phyloP scores from a whole-genome alignment of 2,888 invertebrate genomes.

The Actias luna region DNA sequence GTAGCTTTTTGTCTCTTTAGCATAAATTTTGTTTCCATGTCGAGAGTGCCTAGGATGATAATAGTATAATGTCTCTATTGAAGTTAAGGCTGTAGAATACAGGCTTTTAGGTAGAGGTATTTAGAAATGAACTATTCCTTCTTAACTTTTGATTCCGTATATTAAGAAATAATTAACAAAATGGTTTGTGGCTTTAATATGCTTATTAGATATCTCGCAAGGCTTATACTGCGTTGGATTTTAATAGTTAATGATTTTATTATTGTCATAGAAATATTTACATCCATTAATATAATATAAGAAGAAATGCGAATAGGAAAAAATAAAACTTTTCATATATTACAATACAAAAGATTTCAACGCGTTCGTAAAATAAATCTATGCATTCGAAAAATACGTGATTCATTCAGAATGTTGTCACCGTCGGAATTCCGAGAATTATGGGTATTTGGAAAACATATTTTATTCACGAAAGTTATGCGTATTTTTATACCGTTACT shows the following conservation, averaged over 20 bases:
- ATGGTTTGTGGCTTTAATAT: too few relatives aligned
- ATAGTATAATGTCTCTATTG: background rate
- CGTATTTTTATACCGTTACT: background rate
- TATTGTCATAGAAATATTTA: background rate
- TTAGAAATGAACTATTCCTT: too few relatives aligned
- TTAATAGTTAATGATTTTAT: background rate
- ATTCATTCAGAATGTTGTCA: slow-evolving; percentile 5
- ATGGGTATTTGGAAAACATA: background rate
- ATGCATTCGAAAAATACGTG: slow-evolving; percentile 17
- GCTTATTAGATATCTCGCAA: too few relatives aligned
- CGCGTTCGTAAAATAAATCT: slow-evolving; percentile 26
- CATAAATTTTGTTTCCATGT: background rate
- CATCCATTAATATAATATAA: background rate
- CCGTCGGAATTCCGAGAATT: slow-evolving; percentile 1
- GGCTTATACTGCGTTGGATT: too few relatives aligned
- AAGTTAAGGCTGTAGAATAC: too few relatives aligned
- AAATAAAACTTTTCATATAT: background rate
- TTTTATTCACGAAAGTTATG: background rate
- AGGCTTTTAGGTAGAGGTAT: too few relatives aligned
- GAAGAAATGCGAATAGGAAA: background rate
- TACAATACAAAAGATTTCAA: slow-evolving; percentile 32
- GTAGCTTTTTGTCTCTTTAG: slow-evolving; percentile 6
- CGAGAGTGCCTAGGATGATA: background rate
- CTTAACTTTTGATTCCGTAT: too few relatives aligned
- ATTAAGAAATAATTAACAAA: too few relatives aligned